Conservation (phyloP, 2,888 invertebrate genomes). For the Spodoptera littoralis region DNA sequence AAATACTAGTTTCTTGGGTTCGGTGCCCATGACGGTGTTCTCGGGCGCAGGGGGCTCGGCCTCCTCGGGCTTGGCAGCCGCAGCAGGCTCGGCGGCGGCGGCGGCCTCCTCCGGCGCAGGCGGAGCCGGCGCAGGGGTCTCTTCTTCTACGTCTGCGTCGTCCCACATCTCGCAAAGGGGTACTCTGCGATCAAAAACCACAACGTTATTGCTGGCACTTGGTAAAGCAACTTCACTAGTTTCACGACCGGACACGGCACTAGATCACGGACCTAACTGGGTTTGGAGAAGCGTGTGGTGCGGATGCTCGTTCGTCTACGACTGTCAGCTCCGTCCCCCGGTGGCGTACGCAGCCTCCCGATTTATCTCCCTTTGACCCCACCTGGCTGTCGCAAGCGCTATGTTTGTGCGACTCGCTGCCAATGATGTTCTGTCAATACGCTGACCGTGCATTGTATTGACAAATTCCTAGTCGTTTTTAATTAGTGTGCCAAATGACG, state of each 20-base stretch:
- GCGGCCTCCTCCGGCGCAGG: conserved; percentile 62
- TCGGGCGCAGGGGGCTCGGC: conserved; percentile 83
- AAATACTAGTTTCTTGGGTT: conserved; percentile 92
- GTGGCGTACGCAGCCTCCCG: conserved; percentile 79
- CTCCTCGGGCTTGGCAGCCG: conserved; percentile 78
- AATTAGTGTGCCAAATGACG: conserved; percentile 79
- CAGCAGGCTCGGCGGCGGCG: conserved; percentile 62
- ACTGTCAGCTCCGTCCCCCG: conserved; percentile 76
- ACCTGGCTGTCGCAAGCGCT: conserved; percentile 83
- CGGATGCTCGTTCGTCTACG: conserved; percentile 83
- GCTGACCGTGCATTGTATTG: conserved; percentile 80
- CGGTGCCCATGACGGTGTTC: conserved; percentile 79
- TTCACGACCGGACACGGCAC: conserved; percentile 55
- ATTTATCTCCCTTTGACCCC: conserved; percentile 86
- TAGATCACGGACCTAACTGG: conserved; percentile 79
- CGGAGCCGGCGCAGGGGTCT: conserved; percentile 69
- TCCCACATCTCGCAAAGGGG: conserved; percentile 86
- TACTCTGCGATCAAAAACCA: conserved; percentile 79
- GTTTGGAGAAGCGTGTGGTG: conserved; percentile 82
- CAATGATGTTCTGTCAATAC: conserved; percentile 88
- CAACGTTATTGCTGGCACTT: conserved; percentile 62
- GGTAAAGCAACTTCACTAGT: conserved; percentile 53
- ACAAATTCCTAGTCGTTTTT: conserved; percentile 75
- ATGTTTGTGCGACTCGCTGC: conserved; percentile 72
- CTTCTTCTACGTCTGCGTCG: conserved; percentile 89